phyloP scores from a whole-genome alignment of 1,140 invertebrate genomes.

The Drosophila prosaltans region DNA sequence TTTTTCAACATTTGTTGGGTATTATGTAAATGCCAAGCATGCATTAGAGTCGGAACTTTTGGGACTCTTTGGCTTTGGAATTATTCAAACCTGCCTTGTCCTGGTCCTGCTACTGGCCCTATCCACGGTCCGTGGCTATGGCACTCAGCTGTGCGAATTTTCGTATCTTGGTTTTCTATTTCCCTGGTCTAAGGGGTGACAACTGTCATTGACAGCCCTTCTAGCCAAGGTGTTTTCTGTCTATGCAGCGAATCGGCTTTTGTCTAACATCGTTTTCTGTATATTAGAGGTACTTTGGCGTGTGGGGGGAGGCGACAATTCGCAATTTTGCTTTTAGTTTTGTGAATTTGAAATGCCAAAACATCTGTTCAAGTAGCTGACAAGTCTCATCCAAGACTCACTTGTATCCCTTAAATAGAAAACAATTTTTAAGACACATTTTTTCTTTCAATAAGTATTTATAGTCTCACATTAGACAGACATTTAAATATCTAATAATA shows the following conservation, averaged over 20 bases:
- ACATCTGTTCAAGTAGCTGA: slow-evolving; percentile 80
- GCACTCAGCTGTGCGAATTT: slow-evolving; percentile 73
- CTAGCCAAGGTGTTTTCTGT: slow-evolving; percentile 52
- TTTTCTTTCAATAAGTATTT: slow-evolving; percentile 1
- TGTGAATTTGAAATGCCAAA: slow-evolving; percentile 78
- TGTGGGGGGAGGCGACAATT: slow-evolving; percentile 15
- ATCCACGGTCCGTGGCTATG: slow-evolving; percentile 4
- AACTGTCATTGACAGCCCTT: slow-evolving; percentile 67
- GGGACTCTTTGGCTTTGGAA: slow-evolving; percentile 14
- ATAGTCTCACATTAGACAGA: slow-evolving; percentile 1
- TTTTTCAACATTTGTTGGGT: slow-evolving; percentile 36
- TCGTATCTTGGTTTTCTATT: slow-evolving; percentile 14
- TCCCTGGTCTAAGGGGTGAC: slow-evolving; percentile 55
- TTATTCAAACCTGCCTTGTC: slow-evolving; percentile 21
- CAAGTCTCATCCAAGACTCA: slow-evolving; percentile 52
- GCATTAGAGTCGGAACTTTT: slow-evolving; percentile 63
- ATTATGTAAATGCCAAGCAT: slow-evolving; percentile 75
- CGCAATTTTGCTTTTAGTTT: slow-evolving; percentile 70
- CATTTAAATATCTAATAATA: slow-evolving; percentile 30
- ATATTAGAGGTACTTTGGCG: background rate
- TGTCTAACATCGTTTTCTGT: slow-evolving; percentile 34
- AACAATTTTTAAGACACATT: background rate
- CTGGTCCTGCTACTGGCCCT: slow-evolving; percentile 29
- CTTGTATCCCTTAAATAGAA: slow-evolving; percentile 19
- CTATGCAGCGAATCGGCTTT: slow-evolving; percentile 38